These are phyloP conservation scores for Lobophora halterata DNA, from an alignment of 2,888 invertebrate species.

Conservation along the genomic window DNA sequence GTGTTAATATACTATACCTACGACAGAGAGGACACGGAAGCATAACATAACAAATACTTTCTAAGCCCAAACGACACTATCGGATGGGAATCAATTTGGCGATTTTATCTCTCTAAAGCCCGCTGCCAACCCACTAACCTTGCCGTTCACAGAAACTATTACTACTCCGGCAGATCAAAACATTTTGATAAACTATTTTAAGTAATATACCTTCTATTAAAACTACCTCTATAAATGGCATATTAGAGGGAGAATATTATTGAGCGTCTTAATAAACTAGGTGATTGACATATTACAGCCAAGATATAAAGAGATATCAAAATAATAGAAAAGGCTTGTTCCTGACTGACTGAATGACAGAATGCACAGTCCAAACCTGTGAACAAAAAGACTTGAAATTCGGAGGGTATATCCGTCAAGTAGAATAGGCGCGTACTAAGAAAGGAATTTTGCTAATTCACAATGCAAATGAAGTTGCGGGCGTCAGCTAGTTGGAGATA, in stretches of 20 bases:
- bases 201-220: constrained; percentile 7
- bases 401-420: neutral
- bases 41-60: constrained; percentile 1
- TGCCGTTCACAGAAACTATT: constrained; percentile 8
- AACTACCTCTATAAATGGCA: constrained; percentile 3
- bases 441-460: too few relatives aligned
- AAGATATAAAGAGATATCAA: too few relatives aligned
- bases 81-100: constrained; percentile 1
- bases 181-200: constrained; percentile 10
- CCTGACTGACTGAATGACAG: too few relatives aligned
- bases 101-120: constrained; percentile 5
- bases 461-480: too few relatives aligned
- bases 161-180: constrained; percentile 12
- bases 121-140: constrained; percentile 4
- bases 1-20: neutral
- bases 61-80: constrained; percentile 2
- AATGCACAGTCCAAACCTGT: neutral
- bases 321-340: too few relatives aligned
- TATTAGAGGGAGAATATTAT: constrained; percentile 2
- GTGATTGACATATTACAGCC: too few relatives aligned
- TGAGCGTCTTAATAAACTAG: too few relatives aligned
- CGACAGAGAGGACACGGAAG: neutral
- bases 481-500: too few relatives aligned
- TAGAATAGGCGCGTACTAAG: neutral
- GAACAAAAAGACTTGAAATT: neutral